Evolutionary conservation across 2,888 invertebrate genomes (phyloP), one percentile per base, ranked within the genome.

Genomic region (Diarsia brunnea): DNA sequence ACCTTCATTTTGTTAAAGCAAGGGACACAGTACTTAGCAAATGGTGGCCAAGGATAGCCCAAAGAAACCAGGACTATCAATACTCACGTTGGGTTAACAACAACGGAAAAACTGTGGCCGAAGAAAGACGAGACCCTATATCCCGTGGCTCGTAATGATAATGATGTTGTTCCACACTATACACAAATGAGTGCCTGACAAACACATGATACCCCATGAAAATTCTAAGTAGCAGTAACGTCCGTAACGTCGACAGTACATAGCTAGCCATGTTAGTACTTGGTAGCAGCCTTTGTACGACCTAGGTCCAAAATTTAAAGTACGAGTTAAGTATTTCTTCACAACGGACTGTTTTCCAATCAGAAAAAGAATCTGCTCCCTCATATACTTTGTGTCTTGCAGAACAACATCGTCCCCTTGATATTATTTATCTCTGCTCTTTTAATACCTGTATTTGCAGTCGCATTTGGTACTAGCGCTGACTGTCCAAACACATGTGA

Each of bases 401-500:
- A 12, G 38, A 61, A 2, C 1, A 38, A 7, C 21, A n/a, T 38
- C 21, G 21, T 16, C 5, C 19, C 21, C 21, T n/a, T n/a, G 12
- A 12, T 61, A 11, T 38, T 24, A 55, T 16, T 55, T 24, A 27
- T 27, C 24, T 27, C 24, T 58, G 24, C 24, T 16, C 24, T 38
- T 21, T 5, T 21, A 38, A 61, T 5, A 31, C 2, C 3, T 31
- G 2, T 43, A 47, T 69, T 55, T 49, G 2, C 68, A 85, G 84
- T 84, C 19, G 12, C 72, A 0, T 55, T 5, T 4, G 75, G 72
- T 72, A 0, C 75, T 0, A 84, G 79, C 5, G 92, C 93, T 72
- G 19, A 86, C 21, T 95, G 95, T 21, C 90, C 88, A 0, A 51
- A 73, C 0, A 89, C 93, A 0, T 95, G 95, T 53, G 91, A 93